Evolutionary conservation across 2,797 vertebrate genomes (phyloP).

Genomic region (Enteromius unitaeniatus): DNA sequence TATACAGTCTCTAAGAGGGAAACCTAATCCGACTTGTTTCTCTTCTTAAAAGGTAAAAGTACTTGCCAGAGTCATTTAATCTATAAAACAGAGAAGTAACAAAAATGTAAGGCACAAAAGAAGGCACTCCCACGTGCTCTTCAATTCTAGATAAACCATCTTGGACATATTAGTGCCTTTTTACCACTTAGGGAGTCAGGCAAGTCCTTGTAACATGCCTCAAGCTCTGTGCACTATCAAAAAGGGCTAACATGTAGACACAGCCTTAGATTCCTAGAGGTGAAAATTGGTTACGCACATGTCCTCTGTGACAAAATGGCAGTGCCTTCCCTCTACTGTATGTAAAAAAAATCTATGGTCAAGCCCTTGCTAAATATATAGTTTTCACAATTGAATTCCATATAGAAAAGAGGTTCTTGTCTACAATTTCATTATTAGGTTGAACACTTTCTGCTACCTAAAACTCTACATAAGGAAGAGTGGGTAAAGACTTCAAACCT

Average conservation of each 20-base stretch:
- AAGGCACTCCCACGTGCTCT: constrained; percentile 12
- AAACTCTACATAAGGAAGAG: background rate
- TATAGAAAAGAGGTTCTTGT: background rate
- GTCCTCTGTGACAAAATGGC: background rate
- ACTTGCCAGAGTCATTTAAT: background rate
- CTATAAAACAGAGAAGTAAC: constrained; percentile 9
- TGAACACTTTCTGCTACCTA: constrained; percentile 8
- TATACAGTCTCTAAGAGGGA: background rate
- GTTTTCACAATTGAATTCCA: constrained; percentile 21
- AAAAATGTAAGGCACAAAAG: constrained; percentile 30
- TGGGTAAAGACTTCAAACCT: constrained; percentile 16
- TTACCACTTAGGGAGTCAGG: background rate
- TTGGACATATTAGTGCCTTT: constrained; percentile 7
- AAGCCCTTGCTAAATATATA: constrained; percentile 1
- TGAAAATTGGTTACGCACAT: constrained; percentile 5
- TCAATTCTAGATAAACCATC: constrained; percentile 8
- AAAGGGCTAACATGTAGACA: background rate
- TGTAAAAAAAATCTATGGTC: background rate
- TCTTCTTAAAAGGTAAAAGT: constrained; percentile 13
- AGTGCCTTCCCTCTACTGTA: background rate
- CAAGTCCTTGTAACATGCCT: background rate
- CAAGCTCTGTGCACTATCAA: background rate
- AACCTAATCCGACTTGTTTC: background rate
- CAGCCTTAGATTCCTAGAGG: constrained; percentile 29
- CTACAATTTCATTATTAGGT: background rate